These are phyloP conservation scores for Poeciliopsis gracilis DNA, from an alignment of 2,797 vertebrate species.

Conservation along the genomic window DNA sequence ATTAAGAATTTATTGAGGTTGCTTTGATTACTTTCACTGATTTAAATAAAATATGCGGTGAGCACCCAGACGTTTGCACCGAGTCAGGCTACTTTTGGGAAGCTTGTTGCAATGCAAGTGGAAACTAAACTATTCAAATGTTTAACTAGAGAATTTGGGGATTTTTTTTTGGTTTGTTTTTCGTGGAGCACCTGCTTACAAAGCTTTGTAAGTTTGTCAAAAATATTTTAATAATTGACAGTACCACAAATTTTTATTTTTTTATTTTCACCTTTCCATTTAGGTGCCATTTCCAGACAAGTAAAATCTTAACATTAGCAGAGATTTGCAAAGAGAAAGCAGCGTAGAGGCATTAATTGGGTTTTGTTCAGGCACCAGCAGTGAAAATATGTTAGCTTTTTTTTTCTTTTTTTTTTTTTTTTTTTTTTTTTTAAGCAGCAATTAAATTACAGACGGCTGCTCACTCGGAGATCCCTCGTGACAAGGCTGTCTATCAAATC, in stretches of 20 bases:
- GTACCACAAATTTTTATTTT: too few species aligned
- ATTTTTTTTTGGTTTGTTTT: not conserved
- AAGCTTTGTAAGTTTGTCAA: not conserved
- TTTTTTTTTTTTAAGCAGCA: conserved; percentile 43
- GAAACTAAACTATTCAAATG: not conserved
- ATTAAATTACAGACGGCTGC: conserved; percentile 49
- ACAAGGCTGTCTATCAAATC: conserved; percentile 52
- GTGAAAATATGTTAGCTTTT: conserved; percentile 36
- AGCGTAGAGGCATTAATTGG: conserved; percentile 16
- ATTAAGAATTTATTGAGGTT: not conserved
- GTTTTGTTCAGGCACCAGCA: conserved; percentile 12
- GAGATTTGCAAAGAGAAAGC: conserved; percentile 9
- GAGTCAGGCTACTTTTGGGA: not conserved
- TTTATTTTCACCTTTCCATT: not conserved
- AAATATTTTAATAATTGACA: not conserved
- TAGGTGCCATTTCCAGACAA: not conserved
- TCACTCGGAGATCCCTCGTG: conserved; percentile 43
- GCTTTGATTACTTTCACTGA: not conserved
- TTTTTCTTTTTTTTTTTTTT: conserved; percentile 49
- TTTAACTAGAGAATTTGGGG: not conserved
- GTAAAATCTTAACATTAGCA: conserved; percentile 7
- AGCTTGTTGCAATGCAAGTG: not conserved
- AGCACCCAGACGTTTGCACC: not conserved
- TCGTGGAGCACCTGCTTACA: conserved; percentile 6
- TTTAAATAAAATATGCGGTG: not conserved